Base-by-base conservation (phyloP, 1,140 invertebrate species). In the Halesus radiatus region DNA sequence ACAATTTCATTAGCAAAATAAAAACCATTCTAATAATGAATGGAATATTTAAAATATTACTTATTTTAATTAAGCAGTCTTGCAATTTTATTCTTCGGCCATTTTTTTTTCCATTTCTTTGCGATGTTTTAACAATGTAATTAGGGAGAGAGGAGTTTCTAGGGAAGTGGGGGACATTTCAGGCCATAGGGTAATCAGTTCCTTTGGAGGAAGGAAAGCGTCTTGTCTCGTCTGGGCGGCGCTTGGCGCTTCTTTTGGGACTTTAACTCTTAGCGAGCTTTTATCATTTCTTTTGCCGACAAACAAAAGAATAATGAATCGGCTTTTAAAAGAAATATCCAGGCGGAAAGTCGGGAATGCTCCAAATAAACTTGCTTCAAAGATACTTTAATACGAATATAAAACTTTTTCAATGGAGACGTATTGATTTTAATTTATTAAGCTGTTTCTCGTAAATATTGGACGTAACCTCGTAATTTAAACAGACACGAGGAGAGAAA, bases 281-380 rank as follows among this genome's bases (percentile, higher is more conserved):
- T 78, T 78, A 78, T 78, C 62, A 78, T 78, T 66, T 78, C 62
- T 78, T 78, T 70, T 68, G 45, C 56, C 32, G 50, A 45, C 60
- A 78, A 78, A 66, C 60, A 78, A 78, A 78, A 68, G 64, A 78
- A 78, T 78, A 78, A 78, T 78, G 62, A 78, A 68, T 76, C 74
- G 50, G 76, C 62, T 78, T 66, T 78, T 68, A 52, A 45, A 78
- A 68, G 50, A 78, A 70, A 78, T 37, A 23, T 78, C 50, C 62
- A 23, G 10, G 23, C 16, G 60, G 62, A 52, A 76, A 26, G 20
- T 29, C n/a, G 16, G 45, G 23, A 53, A 50, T 23, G 15, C 22
- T 52, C 45, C 68, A 72, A 72, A 72, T 72, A 72, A 72, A 72
- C 45, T 72, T 72, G 10, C 16, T 66, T 32, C 68, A 72, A 72